phyloP scores from a whole-genome alignment of 2,113 vertebrate species.

The Rattus norvegicus region GRCr8 NC_086036.1:60020501-60021000 shows the following conservation, averaged over 20 bases:
- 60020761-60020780: neutral
- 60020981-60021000: neutral
- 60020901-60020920: neutral
- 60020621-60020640: neutral
- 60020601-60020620: neutral
- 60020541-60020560: neutral
- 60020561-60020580: neutral
- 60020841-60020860: conserved; percentile 6
- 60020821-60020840: neutral
- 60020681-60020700: neutral
- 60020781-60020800: neutral
- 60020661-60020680: neutral
- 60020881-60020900: neutral
- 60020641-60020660: neutral
- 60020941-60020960: neutral
- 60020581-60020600: conserved; percentile 29
- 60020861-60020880: neutral
- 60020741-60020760: neutral
- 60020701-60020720: neutral
- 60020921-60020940: no score
- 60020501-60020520: neutral
- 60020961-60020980: neutral
- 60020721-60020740: neutral
- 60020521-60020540: conserved; percentile 28
- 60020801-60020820: neutral